phyloP scores from a whole-genome alignment of 2,797 vertebrate species.

The Agapornis canus region DNA sequence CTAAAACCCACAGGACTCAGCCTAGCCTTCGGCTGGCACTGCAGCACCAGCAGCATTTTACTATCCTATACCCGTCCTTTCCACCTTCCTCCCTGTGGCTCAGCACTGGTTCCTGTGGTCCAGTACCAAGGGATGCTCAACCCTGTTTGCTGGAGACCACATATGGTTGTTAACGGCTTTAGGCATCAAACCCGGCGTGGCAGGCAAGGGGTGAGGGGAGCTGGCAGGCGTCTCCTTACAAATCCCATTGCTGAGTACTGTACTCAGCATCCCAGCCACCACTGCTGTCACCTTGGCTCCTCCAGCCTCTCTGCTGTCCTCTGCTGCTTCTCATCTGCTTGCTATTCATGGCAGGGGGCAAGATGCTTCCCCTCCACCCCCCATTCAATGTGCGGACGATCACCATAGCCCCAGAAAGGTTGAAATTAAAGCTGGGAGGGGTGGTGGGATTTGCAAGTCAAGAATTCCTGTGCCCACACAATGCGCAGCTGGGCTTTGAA shows the following conservation, averaged over 20 bases:
- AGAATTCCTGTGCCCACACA: constrained; percentile 67
- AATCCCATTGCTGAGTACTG: not conserved
- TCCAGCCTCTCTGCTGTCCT: not conserved
- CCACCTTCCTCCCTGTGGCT: not conserved
- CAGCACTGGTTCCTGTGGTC: rapidly evolving
- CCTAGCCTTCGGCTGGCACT: not conserved
- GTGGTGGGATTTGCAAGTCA: constrained; percentile 57
- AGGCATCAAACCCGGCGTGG: not conserved
- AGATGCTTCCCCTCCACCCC: not conserved
- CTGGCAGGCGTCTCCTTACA: not conserved
- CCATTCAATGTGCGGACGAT: not conserved
- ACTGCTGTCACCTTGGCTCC: constrained; percentile 30
- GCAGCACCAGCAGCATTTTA: not conserved
- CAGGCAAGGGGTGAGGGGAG: not conserved
- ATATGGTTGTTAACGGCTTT: not conserved
- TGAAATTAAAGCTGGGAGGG: constrained; percentile 63
- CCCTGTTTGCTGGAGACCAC: not conserved
- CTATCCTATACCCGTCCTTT: not conserved
- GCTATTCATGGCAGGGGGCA: constrained; percentile 65
- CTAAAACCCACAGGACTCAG: not conserved
- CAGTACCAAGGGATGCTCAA: not conserved
- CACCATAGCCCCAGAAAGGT: constrained; percentile 60
- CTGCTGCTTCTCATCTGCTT: constrained; percentile 52
- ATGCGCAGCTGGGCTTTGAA: constrained; percentile 62
- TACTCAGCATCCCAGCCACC: not conserved